Evolutionary conservation across 2,797 vertebrate species (phyloP).

Genomic region (Clarias laeviceps): DNA sequence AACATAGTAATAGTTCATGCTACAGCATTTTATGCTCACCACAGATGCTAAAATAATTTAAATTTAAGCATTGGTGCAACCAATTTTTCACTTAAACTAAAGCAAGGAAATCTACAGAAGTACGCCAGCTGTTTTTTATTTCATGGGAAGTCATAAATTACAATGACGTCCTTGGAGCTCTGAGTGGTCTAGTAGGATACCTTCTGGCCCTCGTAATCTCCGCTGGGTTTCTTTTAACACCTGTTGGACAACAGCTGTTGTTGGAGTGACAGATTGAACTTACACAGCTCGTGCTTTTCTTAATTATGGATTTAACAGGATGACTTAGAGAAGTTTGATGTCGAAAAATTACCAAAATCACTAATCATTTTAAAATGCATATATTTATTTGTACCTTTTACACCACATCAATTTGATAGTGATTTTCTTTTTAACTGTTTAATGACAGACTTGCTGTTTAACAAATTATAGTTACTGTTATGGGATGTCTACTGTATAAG

Average conservation of each 20-base stretch:
- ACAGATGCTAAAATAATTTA: neutral
- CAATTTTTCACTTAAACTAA: neutral
- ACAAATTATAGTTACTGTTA: neutral
- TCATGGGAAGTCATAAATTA: slow-evolving; percentile 55
- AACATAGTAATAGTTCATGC: neutral
- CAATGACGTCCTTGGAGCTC: slow-evolving; percentile 23
- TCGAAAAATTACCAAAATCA: neutral
- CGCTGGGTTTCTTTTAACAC: slow-evolving; percentile 1
- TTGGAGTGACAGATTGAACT: slow-evolving; percentile 22
- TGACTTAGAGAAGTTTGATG: neutral
- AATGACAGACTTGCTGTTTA: neutral
- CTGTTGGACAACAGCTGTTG: slow-evolving; percentile 40
- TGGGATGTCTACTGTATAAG: neutral
- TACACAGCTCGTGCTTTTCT: neutral
- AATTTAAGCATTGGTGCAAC: neutral
- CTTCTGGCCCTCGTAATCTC: slow-evolving; percentile 17
- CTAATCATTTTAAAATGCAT: neutral
- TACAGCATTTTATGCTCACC: neutral
- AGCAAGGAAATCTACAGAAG: slow-evolving; percentile 7
- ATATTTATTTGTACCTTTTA: neutral
- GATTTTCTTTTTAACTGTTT: neutral
- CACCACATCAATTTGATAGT: neutral
- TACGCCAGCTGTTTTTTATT: slow-evolving; percentile 42
- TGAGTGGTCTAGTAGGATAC: slow-evolving; percentile 31
- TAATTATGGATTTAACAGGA: neutral